Base-by-base conservation (phyloP, 2,113 vertebrate genomes). In the Dromiciops gliroides region DNA sequence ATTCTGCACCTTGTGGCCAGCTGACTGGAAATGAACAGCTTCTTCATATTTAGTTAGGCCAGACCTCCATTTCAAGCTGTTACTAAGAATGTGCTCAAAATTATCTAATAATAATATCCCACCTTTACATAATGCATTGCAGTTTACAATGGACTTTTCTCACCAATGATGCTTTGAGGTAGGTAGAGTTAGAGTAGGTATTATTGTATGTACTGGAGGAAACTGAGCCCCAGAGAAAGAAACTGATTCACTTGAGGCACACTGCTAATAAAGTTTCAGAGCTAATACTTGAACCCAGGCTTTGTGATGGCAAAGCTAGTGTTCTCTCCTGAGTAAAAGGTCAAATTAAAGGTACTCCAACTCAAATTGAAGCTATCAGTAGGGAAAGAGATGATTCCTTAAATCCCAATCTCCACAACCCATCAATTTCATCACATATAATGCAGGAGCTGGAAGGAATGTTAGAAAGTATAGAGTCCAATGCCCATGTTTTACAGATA, bases 271-370 rank as follows among this genome's bases (percentile, higher is more conserved):
- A 53, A 67, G 60, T 37, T 37, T 67, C 60, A 67, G 31, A 67
- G 31, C 3, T 37, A 67, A 3, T n/a, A 67, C 31, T 14, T 14
- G 60, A 67, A 67, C 31, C 31, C 3, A 67, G 60, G 31, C 31
- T 67, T 67, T 67, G 31, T 67, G 60, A 67, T 37, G 37, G 12
- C 60, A 67, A 67, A 12, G 12, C 60, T 37, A 37, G 31, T 67
- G 31, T 4, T 96, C 88, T 94, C 92, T 96, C 44, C 92, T 93
- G 95, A 93, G 16, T 37, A 93, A 56, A 96, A 51, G 12, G 91
- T 28, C 48, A 89, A 93, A 89, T 44, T 48, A 23, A 75, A 92
- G 22, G 37, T 51, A 96, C 94, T 49, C 3, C 23, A 4, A 92
- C 90, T 52, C 94, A 37, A 92, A 22, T 28, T 28, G 51, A 94